Percentiles rank a stretch among this genome's conserved stretches.
phyloP scores from a whole-genome alignment of 2,113 vertebrate species.

The Zapornia atra region DNA sequence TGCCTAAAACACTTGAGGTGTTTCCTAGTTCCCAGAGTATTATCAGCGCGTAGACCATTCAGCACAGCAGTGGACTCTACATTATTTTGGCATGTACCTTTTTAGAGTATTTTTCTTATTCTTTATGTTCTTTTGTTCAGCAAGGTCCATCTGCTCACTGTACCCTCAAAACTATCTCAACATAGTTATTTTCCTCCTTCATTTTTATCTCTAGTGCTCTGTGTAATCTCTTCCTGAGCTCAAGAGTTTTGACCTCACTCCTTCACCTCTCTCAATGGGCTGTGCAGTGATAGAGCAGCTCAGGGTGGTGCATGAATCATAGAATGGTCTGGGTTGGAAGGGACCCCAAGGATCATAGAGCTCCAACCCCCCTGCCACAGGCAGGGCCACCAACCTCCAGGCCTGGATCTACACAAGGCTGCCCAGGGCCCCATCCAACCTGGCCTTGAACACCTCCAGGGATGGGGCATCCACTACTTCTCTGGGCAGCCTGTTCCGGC shows the following conservation, averaged over 20 bases:
- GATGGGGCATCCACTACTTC: no score
- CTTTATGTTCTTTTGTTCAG: background rate
- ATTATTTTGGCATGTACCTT: background rate
- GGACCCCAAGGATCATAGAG: no score
- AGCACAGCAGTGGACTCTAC: background rate
- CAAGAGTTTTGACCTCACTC: background rate
- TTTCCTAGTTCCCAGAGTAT: background rate
- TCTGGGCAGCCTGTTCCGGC: no score
- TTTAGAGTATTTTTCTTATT: background rate
- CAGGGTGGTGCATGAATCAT: rapidly evolving
- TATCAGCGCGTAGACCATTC: background rate
- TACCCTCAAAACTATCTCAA: background rate
- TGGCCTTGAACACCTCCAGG: no score
- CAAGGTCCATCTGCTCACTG: background rate
- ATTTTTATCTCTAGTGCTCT: constrained; percentile 20
- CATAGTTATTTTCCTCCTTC: background rate
- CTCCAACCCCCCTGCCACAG: no score
- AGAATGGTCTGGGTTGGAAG: no score
- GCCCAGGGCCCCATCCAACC: no score
- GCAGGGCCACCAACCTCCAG: no score
- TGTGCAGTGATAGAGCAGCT: background rate
- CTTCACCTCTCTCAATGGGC: background rate
- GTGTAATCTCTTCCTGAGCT: constrained; percentile 29
- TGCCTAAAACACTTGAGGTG: background rate
- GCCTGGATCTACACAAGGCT: no score